These are phyloP conservation scores for Sarcophaga bullata DNA, from an alignment of 1,140 invertebrate genomes.

Conservation along the genomic window DNA sequence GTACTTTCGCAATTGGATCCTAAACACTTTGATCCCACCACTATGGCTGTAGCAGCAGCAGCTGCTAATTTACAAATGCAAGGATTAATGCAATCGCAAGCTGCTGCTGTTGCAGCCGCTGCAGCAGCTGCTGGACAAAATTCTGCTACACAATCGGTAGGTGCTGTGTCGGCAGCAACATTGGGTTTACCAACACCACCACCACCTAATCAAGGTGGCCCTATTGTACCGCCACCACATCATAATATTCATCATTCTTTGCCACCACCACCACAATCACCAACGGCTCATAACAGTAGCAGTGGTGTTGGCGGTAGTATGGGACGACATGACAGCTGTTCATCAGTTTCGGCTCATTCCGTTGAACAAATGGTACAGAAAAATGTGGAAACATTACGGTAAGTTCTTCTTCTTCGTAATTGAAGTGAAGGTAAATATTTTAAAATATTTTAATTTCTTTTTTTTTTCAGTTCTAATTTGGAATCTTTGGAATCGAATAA, in stretches of 20 bases:
- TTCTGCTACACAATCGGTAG: slow-evolving; percentile 33
- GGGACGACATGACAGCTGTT: slow-evolving; percentile 49
- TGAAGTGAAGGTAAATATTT: no score
- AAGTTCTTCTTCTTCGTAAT: slow-evolving; percentile 42
- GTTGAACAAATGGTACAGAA: slow-evolving; percentile 59
- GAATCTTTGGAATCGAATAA: slow-evolving; percentile 70
- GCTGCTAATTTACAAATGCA: slow-evolving; percentile 63
- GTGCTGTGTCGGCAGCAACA: slow-evolving; percentile 45
- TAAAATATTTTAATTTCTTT: neutral
- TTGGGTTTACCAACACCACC: neutral
- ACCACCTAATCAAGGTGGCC: slow-evolving; percentile 8
- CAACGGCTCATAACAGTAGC: slow-evolving; percentile 42
- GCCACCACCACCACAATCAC: slow-evolving; percentile 61
- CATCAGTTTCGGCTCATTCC: slow-evolving; percentile 62
- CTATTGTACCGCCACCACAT: slow-evolving; percentile 40
- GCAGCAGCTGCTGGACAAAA: slow-evolving; percentile 56
- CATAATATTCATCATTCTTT: slow-evolving; percentile 45
- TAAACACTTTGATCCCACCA: slow-evolving; percentile 60
- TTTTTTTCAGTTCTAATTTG: slow-evolving; percentile 54
- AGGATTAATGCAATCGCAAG: slow-evolving; percentile 59
- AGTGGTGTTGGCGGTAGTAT: neutral
- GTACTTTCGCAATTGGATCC: slow-evolving; percentile 67
- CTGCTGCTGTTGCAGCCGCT: slow-evolving; percentile 51
- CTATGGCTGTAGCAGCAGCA: slow-evolving; percentile 60
- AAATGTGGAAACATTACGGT: slow-evolving; percentile 59